Evolutionary conservation across 2,113 vertebrate genomes (phyloP), one percentile per base, ranked within the genome.

Genomic region (Heloderma charlesbogerti): DNA sequence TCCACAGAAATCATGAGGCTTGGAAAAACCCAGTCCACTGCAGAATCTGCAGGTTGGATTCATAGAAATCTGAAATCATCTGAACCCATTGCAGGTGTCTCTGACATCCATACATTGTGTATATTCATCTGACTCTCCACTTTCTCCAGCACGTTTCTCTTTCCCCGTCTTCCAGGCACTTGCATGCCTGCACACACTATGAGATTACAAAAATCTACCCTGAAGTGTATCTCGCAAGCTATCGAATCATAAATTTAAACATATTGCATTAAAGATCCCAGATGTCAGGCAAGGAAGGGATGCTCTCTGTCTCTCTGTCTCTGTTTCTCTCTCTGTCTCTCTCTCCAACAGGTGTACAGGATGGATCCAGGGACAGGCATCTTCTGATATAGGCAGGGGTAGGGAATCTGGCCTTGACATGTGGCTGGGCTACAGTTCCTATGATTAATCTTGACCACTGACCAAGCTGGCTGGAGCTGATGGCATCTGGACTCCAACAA

Each of bases 131-230:
- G 43, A 45, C 20, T n/a, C 18, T n/a, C 48, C 48, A 51, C 3
- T 51, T 3, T 51, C 22, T 8, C 4, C 34, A 31, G 31, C 20
- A 3, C n/a, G 71, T 67, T 83, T 88, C 40, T 51, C 7, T 51
- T 20, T 78, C 7, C 66, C 66, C 78, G 31, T 84, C 0, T 0
- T 1, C 13, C 67, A 0, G 37, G 1, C 0, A 0, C 63, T 18
- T 89, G 57, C 71, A 40, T 18, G 13, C 51, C 9, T 51, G 25
- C 16, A 13, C 74, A n/a, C 25, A 87, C 34, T 86, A 18, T n/a
- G 45, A 43, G 18, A 51, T 69, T 43, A 84, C 6, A 84, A 84
- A 40, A 60, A 34, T 72, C 34, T 20, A 72, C 4, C 20, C 18
- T 34, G 22, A 74, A 57, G 66, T 84, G 29, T 18, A 67, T 37